Base-by-base conservation (phyloP, 2,797 vertebrate species). In the Hypotaenidia philippensis region DNA sequence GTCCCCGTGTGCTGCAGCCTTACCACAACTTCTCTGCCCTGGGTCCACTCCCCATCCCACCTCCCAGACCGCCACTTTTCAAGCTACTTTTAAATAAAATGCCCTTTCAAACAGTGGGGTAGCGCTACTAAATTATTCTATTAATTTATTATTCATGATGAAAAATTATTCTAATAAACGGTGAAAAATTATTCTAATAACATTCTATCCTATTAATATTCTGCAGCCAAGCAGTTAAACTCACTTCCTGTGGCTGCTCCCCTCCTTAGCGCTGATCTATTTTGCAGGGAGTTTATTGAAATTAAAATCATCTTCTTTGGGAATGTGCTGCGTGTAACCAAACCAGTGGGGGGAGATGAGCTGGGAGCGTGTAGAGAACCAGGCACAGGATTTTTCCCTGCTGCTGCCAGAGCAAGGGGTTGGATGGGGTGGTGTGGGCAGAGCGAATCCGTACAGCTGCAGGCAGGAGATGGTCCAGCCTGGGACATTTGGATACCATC, bases 61-160 rank as follows among this genome's bases (percentile, higher is more conserved):
- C 70, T 77, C 70, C 77, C 89, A 84, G 81, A 29, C 34, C 2
- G 8, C 70, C 79, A 88, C 79, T 89, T 61, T 56, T 83, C 84
- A 93, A 91, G 40, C 26, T 50, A 78, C 45, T 79, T 88, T 89
- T 80, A 90, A 94, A 94, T 87, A 95, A 96, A 92, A 95, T 66
- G 74, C 79, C 38, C 74, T 89, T 93, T 96, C 87, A 96, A 83
- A 83, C 50, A 41, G 84, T 21, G 59, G 84, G 78, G 68, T 95
- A 32, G 29, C 3, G 44, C 74, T 52, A 61, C 80, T 95, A 89
- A 95, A 96, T 96, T 93, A 95, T 90, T 92, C 96, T 89, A 95
- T 96, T 97, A 93, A 96, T 96, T 97, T 97, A 97, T 97, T 97
- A 96, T 97, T 97, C 97, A 97, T 96, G 95, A 94, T 96, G 97